Evolutionary conservation across 1,140 invertebrate genomes (phyloP), one percentile per base, ranked within the genome.

Genomic region (Caenorhabditis latens): DNA sequence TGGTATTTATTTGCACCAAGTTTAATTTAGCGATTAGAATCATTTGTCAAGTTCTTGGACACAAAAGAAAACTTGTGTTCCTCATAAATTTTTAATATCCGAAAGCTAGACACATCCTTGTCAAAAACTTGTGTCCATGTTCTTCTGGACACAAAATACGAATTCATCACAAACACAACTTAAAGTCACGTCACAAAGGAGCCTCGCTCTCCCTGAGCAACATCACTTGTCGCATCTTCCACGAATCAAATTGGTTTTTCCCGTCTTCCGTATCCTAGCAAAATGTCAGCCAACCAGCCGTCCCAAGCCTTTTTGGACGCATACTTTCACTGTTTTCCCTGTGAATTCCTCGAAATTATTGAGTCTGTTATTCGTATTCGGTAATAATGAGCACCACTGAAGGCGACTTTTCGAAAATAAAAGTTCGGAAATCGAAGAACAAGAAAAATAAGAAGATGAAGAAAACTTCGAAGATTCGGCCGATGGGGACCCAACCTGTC

Each of bases 371-470:
- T 67, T 21, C 42, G 11, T 42, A 67, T 67, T 40, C 32, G 42
- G 24, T 32, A 13, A 21, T 40, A 67, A 67, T 21, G 13, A 40
- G 13, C 43, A 14, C 24, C 14, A 13, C 4, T 4, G 71, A 79
- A 21, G 71, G 71, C 9, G 71, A 53, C 24, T 79, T 79, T 50
- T 79, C 71, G 46, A 79, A 48, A n/a, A 79, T 79, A 4, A 79
- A 79, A 79, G 71, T 79, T 14, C 43, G 42, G 14, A 53, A 53
- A 50, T 11, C 46, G 11, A 71, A 71, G 55, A 32, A 32, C 50
- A 53, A 53, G 32, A 67, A 42, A 67, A 40, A 65, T 11, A 79
- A 50, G n/a, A 50, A 50, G 14, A 79, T 24, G 67, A 71, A 21
- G 16, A 65, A 40, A 19, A 21, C 5, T 14, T 2, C 42, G 14